Percentiles rank a stretch among this genome's conserved stretches.
phyloP scores from a whole-genome alignment of 2,113 vertebrate genomes.

The Sialia sialis region DNA sequence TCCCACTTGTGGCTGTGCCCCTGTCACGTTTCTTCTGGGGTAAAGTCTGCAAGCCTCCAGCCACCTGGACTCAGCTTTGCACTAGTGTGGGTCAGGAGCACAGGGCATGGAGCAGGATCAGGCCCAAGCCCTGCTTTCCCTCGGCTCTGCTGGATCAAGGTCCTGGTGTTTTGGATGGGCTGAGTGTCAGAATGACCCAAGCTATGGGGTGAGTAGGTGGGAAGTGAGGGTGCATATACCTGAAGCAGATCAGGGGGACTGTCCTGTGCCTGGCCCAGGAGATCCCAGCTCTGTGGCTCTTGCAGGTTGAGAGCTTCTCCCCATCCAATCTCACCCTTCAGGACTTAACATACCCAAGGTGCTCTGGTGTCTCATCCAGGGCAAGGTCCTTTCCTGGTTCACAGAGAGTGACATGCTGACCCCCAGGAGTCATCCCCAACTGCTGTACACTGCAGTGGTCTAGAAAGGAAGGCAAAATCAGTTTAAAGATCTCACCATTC shows the following conservation, averaged over 20 bases:
- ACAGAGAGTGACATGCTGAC: neutral
- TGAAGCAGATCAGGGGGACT: neutral
- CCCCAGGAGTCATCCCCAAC: neutral
- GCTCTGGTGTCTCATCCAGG: neutral
- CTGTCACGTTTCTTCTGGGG: neutral
- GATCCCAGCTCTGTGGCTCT: neutral
- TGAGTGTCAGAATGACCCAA: neutral
- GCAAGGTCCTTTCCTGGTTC: neutral
- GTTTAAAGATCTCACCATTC: neutral
- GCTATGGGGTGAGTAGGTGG: no score
- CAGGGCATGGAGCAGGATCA: neutral
- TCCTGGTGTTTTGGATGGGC: neutral
- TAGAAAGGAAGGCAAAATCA: neutral
- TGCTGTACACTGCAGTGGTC: neutral
- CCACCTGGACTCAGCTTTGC: neutral
- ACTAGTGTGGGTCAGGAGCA: neutral
- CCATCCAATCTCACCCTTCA: neutral
- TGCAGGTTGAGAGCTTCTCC: neutral
- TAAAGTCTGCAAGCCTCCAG: neutral
- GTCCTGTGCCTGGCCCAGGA: neutral
- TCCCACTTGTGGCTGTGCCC: accelerated
- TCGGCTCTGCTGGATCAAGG: neutral
- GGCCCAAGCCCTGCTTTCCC: neutral
- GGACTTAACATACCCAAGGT: accelerated
- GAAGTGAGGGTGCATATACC: neutral